phyloP scores from a whole-genome alignment of 1,140 invertebrate genomes.

The Aphelenchoides besseyi region DNA sequence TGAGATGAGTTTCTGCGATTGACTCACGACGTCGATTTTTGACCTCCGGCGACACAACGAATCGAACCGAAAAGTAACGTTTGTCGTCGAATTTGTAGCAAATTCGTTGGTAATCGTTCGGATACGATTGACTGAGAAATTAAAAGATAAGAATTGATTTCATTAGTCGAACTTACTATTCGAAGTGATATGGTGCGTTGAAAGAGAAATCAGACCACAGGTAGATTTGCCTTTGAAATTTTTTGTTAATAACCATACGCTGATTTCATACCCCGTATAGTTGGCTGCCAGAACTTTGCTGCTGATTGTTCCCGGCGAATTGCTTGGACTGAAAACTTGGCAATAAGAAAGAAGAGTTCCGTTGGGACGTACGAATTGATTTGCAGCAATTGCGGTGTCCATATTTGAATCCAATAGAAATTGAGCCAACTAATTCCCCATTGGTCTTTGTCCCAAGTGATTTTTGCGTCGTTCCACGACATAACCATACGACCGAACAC shows the following conservation, averaged over 20 bases:
- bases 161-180: conserved; percentile 33
- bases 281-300: conserved; percentile 61
- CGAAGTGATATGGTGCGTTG: conserved; percentile 49
- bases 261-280: too few species aligned
- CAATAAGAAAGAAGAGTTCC: background rate
- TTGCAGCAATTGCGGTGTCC: conserved; percentile 61
- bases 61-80: conserved; percentile 59
- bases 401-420: conserved; percentile 63
- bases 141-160: conserved; percentile 50
- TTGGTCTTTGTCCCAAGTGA: conserved; percentile 59
- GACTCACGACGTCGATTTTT: conserved; percentile 51
- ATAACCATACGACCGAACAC: conserved; percentile 58
- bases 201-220: conserved; percentile 58
- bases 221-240: conserved; percentile 60
- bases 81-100: conserved; percentile 63
- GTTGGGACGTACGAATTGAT: conserved; percentile 59
- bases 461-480: conserved; percentile 58
- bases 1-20: conserved; percentile 54
- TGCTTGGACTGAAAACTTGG: conserved; percentile 43
- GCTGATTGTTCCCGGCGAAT: conserved; percentile 50
- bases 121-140: conserved; percentile 55
- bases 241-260: too few species aligned
- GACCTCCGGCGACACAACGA: conserved; percentile 57
- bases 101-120: conserved; percentile 58
- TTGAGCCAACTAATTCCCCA: conserved; percentile 62